phyloP scores from a whole-genome alignment of 2,113 vertebrate genomes.

The Platysternon megacephalum region DNA sequence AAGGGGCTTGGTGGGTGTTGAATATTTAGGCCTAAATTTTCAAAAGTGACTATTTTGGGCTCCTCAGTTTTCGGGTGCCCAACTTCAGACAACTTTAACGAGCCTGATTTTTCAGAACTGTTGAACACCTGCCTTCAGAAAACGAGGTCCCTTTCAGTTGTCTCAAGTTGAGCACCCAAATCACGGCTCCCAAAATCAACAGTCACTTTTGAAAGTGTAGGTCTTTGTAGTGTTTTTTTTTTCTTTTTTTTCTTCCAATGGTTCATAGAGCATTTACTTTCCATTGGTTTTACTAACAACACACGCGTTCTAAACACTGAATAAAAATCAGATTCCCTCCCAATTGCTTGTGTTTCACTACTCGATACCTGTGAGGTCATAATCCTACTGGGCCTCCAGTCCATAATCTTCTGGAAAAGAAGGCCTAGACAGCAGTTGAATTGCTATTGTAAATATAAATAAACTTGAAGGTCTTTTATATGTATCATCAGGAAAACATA shows the following conservation, averaged over 20 bases:
- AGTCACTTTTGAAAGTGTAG: background rate
- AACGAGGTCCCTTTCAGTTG: background rate
- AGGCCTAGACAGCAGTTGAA: background rate
- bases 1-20: background rate
- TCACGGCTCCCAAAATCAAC: background rate
- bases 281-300: background rate
- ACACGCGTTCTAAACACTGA: accelerated
- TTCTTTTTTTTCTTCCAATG: background rate
- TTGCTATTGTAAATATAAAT: background rate
- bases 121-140: background rate
- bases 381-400: background rate
- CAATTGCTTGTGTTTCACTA: background rate
- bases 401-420: background rate
- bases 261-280: background rate
- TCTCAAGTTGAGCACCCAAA: background rate
- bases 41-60: background rate
- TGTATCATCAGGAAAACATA: background rate
- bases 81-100: background rate
- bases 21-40: background rate
- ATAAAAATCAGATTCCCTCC: background rate
- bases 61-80: background rate
- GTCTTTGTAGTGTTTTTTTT: background rate
- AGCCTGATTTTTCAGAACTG: background rate
- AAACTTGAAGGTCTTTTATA: background rate
- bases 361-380: background rate